phyloP scores from a whole-genome alignment of 1,140 invertebrate species.

The Cheumatopsyche charites region DNA sequence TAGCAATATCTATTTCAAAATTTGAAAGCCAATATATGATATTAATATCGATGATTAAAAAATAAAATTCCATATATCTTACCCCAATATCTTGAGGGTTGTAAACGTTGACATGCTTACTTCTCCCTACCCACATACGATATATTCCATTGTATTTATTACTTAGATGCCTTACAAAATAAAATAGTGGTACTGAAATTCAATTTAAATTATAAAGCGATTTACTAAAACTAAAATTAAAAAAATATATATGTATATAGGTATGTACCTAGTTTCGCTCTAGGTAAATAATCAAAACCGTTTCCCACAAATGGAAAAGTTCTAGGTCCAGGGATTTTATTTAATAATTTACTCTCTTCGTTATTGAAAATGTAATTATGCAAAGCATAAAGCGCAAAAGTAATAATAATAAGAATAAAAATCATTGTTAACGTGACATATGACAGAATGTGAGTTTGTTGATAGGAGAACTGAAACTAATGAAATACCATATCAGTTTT shows the following conservation, averaged over 20 bases:
- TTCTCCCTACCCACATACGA: slow-evolving; percentile 39
- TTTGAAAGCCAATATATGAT: not conserved
- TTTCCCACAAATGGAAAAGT: slow-evolving; percentile 49
- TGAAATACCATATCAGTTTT: no score
- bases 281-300: slow-evolving; percentile 50
- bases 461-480: no score
- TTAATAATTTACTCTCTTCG: slow-evolving; percentile 42
- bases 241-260: not conserved
- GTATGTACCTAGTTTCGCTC: slow-evolving; percentile 49
- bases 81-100: slow-evolving; percentile 47
- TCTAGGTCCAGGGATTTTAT: slow-evolving; percentile 50
- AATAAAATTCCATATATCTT: no score
- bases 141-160: slow-evolving; percentile 39
- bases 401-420: not conserved
- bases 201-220: no score
- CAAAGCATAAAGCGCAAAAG: not conserved
- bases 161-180: slow-evolving; percentile 29
- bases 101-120: slow-evolving; percentile 33
- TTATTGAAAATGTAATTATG: slow-evolving; percentile 7
- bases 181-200: slow-evolving; percentile 43
- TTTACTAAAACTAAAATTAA: not conserved
- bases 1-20: slow-evolving; percentile 56
- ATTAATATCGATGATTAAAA: no score
- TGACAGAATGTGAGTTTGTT: no score
- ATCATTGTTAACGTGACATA: no score